A percentile compares a stretch with the other conserved stretches of the same genome.
Evolutionary conservation across 2,888 invertebrate genomes (phyloP).

Genomic region (Tethea ocularis): DNA sequence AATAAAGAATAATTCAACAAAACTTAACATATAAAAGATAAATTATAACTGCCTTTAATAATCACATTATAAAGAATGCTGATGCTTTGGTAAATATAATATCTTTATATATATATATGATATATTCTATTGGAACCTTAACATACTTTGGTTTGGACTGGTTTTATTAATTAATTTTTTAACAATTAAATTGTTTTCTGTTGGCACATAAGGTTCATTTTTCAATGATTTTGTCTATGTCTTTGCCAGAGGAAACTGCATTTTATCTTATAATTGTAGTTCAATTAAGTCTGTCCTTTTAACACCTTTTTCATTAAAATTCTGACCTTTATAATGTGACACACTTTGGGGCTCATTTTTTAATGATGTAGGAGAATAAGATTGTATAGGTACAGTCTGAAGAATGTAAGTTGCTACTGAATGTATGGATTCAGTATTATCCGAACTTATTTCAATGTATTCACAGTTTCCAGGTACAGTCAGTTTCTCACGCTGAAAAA

Average conservation of each 20-base stretch:
- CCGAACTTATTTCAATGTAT: constrained; percentile 2
- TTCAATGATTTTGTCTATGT: not conserved
- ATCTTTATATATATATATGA: not conserved
- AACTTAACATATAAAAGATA: too few relatives aligned
- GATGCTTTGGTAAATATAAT: too few relatives aligned
- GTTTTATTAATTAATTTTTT: not conserved
- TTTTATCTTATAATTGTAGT: not conserved
- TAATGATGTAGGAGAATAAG: not conserved
- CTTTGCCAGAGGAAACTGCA: not conserved
- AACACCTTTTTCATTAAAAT: not conserved
- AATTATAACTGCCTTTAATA: too few relatives aligned
- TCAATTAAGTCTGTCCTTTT: not conserved
- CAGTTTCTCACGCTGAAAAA: not conserved
- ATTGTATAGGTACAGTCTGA: not conserved
- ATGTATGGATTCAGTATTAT: not conserved
- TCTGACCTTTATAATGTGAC: not conserved
- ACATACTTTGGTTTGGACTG: not conserved
- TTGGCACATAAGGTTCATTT: not conserved
- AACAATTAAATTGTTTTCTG: not conserved
- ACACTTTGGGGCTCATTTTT: not conserved
- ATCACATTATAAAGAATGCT: too few relatives aligned
- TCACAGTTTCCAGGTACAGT: not conserved
- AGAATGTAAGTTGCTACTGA: not conserved
- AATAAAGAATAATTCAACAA: too few relatives aligned
- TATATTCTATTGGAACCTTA: not conserved